phyloP scores from a whole-genome alignment of 2,113 vertebrate genomes.

The Melanotaenia duboulayi region DNA sequence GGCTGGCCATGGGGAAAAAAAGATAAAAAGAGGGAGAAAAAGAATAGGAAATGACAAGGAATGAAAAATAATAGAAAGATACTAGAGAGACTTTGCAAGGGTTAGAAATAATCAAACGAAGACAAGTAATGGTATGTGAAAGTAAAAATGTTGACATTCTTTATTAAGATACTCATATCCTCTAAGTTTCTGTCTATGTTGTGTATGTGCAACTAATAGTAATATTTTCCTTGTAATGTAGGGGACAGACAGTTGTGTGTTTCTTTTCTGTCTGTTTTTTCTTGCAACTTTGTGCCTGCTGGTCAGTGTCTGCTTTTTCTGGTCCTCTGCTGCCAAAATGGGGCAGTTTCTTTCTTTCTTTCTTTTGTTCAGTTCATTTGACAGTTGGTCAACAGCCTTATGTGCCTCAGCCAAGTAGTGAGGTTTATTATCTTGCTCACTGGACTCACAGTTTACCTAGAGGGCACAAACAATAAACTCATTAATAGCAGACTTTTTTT shows the following conservation, averaged over 20 bases:
- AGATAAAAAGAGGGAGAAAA: constrained; percentile 3
- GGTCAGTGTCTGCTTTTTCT: constrained; percentile 35
- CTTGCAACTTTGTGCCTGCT: constrained; percentile 22
- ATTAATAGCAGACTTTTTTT: too few relatives aligned
- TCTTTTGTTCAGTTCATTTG: not conserved
- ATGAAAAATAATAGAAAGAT: not conserved
- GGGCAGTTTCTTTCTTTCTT: not conserved
- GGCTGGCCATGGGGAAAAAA: not conserved
- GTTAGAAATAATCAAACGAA: constrained; percentile 42
- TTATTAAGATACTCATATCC: constrained; percentile 27
- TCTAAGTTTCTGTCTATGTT: constrained; percentile 38
- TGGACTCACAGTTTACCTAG: too few relatives aligned
- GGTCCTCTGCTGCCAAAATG: constrained; percentile 43
- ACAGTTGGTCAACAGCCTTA: constrained; percentile 35
- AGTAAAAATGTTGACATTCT: constrained; percentile 30
- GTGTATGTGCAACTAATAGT: constrained; percentile 31
- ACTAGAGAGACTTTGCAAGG: constrained; percentile 1
- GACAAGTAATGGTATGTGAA: constrained; percentile 9
- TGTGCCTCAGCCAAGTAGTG: constrained; percentile 12
- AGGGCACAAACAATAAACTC: too few relatives aligned
- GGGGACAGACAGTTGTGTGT: constrained; percentile 42
- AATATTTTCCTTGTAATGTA: constrained; percentile 46
- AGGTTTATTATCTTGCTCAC: constrained; percentile 24
- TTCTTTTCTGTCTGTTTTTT: constrained; percentile 30
- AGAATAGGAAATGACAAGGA: not conserved